Conservation (phyloP, 2,797 vertebrate species). For the Melanogrammus aeglefinus region DNA sequence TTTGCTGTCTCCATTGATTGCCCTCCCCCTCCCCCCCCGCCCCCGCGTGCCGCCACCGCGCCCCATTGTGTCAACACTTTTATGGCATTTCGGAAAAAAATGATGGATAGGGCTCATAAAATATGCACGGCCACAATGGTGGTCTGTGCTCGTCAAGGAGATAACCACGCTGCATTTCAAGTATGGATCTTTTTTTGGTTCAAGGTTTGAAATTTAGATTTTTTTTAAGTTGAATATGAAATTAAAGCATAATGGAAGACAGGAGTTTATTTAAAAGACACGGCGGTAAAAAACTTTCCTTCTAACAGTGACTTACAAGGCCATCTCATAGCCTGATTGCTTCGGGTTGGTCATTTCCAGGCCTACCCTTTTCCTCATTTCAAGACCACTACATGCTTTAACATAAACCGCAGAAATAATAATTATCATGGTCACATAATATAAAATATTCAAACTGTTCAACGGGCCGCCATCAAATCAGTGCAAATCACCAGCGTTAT, state of each 20-base stretch:
- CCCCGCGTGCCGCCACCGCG: conserved; percentile 48
- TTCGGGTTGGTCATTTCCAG: background rate
- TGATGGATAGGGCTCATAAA: conserved; percentile 64
- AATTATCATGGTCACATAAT: background rate
- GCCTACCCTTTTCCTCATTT: background rate
- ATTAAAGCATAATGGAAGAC: background rate
- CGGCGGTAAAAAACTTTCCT: background rate
- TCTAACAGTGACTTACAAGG: background rate
- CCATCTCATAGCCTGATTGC: background rate
- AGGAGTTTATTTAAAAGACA: background rate
- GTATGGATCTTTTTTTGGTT: conserved; percentile 34
- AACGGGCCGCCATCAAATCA: conserved; percentile 20
- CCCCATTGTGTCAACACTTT: conserved; percentile 56
- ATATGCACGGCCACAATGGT: conserved; percentile 57
- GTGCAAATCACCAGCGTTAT: background rate
- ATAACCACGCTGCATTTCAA: conserved; percentile 47
- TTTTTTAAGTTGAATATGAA: background rate
- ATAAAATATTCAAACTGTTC: background rate
- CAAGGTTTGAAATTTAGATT: conserved; percentile 35
- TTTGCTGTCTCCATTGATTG: conserved; percentile 69
- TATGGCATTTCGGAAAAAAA: conserved; percentile 31
- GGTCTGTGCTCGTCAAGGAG: conserved; percentile 39
- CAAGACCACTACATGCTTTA: background rate
- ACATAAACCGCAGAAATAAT: background rate
- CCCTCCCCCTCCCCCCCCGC: conserved; percentile 28